phyloP scores from a whole-genome alignment of 1,140 invertebrate genomes.

The Diorhabda elongata region DNA sequence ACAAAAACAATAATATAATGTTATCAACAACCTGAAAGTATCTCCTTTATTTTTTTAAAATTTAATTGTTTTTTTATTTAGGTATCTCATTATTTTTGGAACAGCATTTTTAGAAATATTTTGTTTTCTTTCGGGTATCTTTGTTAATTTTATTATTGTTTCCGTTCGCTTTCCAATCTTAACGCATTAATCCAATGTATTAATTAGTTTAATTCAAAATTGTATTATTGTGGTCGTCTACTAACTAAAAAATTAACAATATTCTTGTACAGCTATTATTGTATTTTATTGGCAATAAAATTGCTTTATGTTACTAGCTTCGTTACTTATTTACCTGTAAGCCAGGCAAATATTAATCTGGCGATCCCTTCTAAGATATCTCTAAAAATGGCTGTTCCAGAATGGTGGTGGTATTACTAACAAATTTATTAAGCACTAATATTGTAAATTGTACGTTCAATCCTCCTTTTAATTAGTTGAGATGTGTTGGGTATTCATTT shows the following conservation, averaged over 20 bases:
- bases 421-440: not conserved
- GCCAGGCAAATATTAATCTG: not conserved
- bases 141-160: not conserved
- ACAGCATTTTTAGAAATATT: conserved; percentile 44
- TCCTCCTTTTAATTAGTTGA: too few relatives aligned
- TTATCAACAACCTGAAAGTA: too few relatives aligned
- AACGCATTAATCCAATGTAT: not conserved
- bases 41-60: not conserved
- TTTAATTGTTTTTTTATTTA: not conserved
- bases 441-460: not conserved
- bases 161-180: not conserved
- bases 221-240: conserved; percentile 35
- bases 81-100: conserved; percentile 31
- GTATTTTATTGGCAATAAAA: conserved; percentile 46
- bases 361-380: conserved; percentile 18
- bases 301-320: conserved; percentile 42
- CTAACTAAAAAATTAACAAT: conserved; percentile 27
- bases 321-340: conserved; percentile 30
- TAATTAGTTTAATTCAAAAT: not conserved
- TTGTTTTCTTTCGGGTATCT: conserved; percentile 4
- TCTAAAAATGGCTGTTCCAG: conserved; percentile 48
- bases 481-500: too few relatives aligned
- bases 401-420: conserved; percentile 34
- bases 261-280: conserved; percentile 38
- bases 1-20: too few relatives aligned